Evolutionary conservation across 2,113 vertebrate species (phyloP).

Genomic region (Neotoma lepida): DNA sequence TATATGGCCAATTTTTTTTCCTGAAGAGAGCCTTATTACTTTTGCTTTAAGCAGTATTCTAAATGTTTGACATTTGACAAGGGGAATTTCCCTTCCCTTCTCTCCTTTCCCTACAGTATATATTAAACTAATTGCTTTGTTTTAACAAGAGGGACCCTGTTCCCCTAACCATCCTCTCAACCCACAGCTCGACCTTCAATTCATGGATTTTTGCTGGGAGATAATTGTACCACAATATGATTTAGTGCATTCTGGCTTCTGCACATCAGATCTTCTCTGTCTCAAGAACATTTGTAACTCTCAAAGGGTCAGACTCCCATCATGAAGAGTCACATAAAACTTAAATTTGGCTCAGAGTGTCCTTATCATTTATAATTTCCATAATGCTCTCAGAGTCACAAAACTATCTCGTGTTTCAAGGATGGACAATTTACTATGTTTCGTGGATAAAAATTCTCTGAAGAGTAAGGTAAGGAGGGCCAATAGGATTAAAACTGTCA

Average conservation of each 20-base stretch:
- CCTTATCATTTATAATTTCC: conserved; percentile 81
- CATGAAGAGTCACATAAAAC: conserved; percentile 69
- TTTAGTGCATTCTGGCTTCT: background rate
- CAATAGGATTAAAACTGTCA: conserved; percentile 62
- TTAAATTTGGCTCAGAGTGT: conserved; percentile 71
- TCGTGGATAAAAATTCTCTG: conserved; percentile 60
- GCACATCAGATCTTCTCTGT: conserved; percentile 29
- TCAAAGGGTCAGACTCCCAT: conserved; percentile 72
- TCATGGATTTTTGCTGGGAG: conserved; percentile 56
- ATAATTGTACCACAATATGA: conserved; percentile 63
- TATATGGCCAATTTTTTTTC: conserved; percentile 71
- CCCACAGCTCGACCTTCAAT: conserved; percentile 71
- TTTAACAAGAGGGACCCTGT: conserved; percentile 78
- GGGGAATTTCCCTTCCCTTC: conserved; percentile 75
- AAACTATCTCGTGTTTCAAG: conserved; percentile 70
- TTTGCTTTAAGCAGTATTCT: conserved; percentile 67
- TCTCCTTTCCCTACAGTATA: conserved; percentile 67
- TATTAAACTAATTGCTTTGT: conserved; percentile 80
- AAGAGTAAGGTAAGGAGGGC: conserved; percentile 47
- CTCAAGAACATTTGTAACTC: conserved; percentile 70
- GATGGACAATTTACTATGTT: conserved; percentile 64
- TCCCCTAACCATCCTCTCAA: conserved; percentile 56
- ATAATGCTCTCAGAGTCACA: conserved; percentile 67
- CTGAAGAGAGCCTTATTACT: conserved; percentile 74
- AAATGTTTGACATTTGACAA: conserved; percentile 74